These are phyloP conservation scores for Brachylomia viminalis DNA, from an alignment of 2,888 invertebrate species.

Conservation along the genomic window DNA sequence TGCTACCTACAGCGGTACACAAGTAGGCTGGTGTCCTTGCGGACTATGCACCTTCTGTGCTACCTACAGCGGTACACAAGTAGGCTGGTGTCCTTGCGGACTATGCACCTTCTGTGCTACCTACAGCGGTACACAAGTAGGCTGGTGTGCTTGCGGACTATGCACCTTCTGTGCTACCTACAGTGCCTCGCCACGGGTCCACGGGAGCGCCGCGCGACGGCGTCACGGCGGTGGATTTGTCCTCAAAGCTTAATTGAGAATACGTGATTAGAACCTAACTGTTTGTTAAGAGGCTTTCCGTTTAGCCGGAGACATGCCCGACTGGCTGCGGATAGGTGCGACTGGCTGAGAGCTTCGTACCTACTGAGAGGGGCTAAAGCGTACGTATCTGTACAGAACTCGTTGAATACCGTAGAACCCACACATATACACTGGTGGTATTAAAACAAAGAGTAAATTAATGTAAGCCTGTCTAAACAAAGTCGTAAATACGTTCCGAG, in stretches of 20 bases:
- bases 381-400: not conserved
- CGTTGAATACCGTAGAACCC: not conserved
- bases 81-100: no score
- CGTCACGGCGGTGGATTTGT: conserved; percentile 30
- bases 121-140: no score
- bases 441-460: not conserved
- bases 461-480: conserved; percentile 35
- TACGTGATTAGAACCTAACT: conserved; percentile 46
- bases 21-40: no score
- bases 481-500: conserved; percentile 11
- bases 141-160: not conserved
- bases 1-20: no score
- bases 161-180: not conserved
- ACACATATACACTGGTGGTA: not conserved
- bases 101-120: no score
- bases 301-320: conserved; percentile 14
- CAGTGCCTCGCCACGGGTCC: not conserved
- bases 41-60: no score
- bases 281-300: conserved; percentile 45
- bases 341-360: not conserved
- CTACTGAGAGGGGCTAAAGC: not conserved
- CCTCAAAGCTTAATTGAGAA: conserved; percentile 56
- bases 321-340: not conserved
- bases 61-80: no score
- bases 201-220: not conserved